Evolutionary conservation across 92 coral and sea anemone species (phyloP), one percentile per base, ranked within the genome.

Genomic region (Siderastrea radians): DNA sequence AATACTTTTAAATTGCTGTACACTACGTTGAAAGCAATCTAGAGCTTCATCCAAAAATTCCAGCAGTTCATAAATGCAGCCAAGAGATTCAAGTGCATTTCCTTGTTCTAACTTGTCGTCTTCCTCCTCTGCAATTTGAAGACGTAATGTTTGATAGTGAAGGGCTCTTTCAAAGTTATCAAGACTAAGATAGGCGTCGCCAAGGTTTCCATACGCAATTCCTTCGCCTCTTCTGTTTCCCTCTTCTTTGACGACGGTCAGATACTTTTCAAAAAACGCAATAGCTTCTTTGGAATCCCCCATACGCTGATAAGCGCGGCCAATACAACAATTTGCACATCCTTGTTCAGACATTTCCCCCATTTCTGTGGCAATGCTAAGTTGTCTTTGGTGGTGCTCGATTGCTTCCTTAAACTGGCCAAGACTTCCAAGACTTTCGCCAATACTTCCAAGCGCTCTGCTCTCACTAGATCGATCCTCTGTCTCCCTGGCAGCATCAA

Each of bases 271-370:
- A 60, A 61, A n/a, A 50, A 15, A 79, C 15, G 38, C 38, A 7
- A 63, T 63, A 63, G 84, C 84, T 79, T 62, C 14, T 19, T 48
- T 7, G 84, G 8, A 17, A 6, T 79, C 72, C 26, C 84, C 73
- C 73, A 79, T 3, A 47, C 65, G 49, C 48, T 63, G 57, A 16
- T 79, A 64, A 13, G 65, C 72, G 12, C 44, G 1, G 70, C 84
- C 84, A 51, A 79, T 60, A 17, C 47, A 57, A 7, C 84, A 45
- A 49, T 79, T 19, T 16, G 84, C 84, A 48, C 16, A 8, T 49
- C 84, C 84, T 58, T 75, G 64, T 43, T 63, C 72, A 79, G 58
- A 26, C 1, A 19, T 61, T 5, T 65, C 72, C 49, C 67, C 46
- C 73, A 3, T 49, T 47, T 3, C 72, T 13, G 38, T 48, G 38